Evolutionary conservation across 2,797 vertebrate species (phyloP).

Genomic region (Poecilia picta): DNA sequence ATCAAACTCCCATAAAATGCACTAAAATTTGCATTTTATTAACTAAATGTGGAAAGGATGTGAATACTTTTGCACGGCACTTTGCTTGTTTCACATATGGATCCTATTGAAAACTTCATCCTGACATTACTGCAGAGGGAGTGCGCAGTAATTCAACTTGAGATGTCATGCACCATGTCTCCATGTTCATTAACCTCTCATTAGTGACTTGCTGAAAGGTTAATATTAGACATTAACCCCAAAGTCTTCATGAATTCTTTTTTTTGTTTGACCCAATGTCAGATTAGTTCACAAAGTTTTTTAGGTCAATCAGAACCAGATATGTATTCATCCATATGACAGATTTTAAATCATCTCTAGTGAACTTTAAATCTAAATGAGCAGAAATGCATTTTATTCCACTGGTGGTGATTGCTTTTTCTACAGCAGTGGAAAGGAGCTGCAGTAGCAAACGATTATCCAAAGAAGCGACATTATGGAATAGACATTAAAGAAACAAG

Average conservation of each 20-base stretch:
- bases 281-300: constrained; percentile 12
- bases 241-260: neutral
- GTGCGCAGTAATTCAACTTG: neutral
- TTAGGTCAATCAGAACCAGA: neutral
- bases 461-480: neutral
- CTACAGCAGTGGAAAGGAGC: neutral
- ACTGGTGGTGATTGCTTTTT: neutral
- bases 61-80: neutral
- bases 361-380: neutral
- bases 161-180: neutral
- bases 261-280: constrained; percentile 1
- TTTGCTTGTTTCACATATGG: neutral
- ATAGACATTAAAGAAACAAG: neutral
- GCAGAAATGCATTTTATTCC: neutral
- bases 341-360: constrained; percentile 3
- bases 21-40: neutral
- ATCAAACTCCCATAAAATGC: neutral
- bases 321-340: neutral
- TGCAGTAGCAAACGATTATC: neutral
- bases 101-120: neutral
- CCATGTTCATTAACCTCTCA: constrained; percentile 6
- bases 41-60: neutral
- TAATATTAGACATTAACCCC: constrained; percentile 13
- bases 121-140: constrained; percentile 10
- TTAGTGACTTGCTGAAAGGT: constrained; percentile 11